Evolutionary conservation across 2,888 invertebrate genomes (phyloP), one percentile per base, ranked within the genome.

Genomic region (Pachymerium ferrugineum): DNA sequence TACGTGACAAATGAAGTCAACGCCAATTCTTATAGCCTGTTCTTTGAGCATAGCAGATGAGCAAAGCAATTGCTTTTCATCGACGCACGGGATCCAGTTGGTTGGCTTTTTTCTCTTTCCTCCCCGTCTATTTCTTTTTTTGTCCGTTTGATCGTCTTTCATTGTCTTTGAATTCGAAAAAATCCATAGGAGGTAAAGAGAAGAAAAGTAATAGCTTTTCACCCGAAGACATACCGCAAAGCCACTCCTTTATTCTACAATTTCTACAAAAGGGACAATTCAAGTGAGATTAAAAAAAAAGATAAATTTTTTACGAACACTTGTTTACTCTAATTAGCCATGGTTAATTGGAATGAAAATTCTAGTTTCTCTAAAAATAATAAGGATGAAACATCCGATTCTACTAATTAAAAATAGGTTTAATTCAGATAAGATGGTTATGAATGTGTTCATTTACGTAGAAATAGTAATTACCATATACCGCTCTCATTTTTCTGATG

Each of bases 41-140:
- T 54, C 19, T 54, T 54, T 54, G 4, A 54, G 47, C 19, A 54
- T 54, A 54, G 6, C 16, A 54, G 47, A 54, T 22, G 47, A 54
- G 47, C 47, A 19, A 54, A 22, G 47, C 47, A 54, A 54, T 54
- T 54, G 47, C 47, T 54, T 54, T 54, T 54, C 47, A 54, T 54
- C 16, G 47, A 22, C 19, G 47, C 16, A 54, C 4, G 19, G 47
- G 47, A 54, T 54, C 16, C n/a, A 19, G 47, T 54, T 19, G 16
- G 42, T 54, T 54, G 47, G 3, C 10, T 5, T 54, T 54, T 54
- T 54, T 19, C 16, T n/a, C 22, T 8, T 19, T n/a, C 22, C 8
- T 54, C 22, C 14, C 16, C 22, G 10, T n/a, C 22, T 19, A 10
- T 5, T 54, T 54, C 22, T 19, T 4, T 54, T 16, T 54, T 54